phyloP scores from a whole-genome alignment of 2,888 invertebrate species.

The Autographa pulchrina region DNA sequence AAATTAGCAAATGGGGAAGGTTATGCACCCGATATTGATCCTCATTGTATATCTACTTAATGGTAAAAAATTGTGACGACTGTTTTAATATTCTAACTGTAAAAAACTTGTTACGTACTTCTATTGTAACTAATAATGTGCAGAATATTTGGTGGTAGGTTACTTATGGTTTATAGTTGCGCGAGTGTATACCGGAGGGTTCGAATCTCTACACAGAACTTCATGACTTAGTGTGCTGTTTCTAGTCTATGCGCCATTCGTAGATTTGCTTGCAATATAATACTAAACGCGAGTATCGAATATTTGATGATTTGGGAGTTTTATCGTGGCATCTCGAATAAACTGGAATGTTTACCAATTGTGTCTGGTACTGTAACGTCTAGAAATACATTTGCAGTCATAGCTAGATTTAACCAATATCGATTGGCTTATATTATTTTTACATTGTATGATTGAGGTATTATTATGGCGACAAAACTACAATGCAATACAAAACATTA shows the following conservation, averaged over 20 bases:
- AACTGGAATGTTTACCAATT: conserved; percentile 23
- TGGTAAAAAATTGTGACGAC: conserved; percentile 49
- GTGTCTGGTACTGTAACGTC: conserved; percentile 35
- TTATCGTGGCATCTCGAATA: conserved; percentile 14
- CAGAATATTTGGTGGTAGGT: conserved; percentile 13
- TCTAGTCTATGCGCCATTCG: conserved; percentile 62
- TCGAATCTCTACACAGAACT: conserved; percentile 61
- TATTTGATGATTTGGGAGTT: conserved; percentile 12
- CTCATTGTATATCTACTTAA: conserved; percentile 28
- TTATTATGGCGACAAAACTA: conserved; percentile 22
- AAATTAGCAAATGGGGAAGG: conserved; percentile 27
- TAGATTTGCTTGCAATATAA: conserved; percentile 33
- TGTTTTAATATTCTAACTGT: conserved; percentile 53
- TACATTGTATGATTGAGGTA: conserved; percentile 21
- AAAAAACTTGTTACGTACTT: conserved; percentile 58
- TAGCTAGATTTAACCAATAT: conserved; percentile 25
- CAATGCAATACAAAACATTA: conserved; percentile 13
- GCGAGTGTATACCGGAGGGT: conserved; percentile 42
- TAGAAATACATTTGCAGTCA: conserved; percentile 41
- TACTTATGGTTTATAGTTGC: conserved; percentile 45
- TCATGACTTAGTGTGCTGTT: conserved; percentile 46
- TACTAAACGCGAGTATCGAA: conserved; percentile 16
- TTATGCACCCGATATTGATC: conserved; percentile 19
- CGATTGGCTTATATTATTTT: conserved; percentile 20
- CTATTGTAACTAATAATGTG: conserved; percentile 48